Base-by-base conservation (phyloP, 2,888 invertebrate species). In the Empis stercorea region DNA sequence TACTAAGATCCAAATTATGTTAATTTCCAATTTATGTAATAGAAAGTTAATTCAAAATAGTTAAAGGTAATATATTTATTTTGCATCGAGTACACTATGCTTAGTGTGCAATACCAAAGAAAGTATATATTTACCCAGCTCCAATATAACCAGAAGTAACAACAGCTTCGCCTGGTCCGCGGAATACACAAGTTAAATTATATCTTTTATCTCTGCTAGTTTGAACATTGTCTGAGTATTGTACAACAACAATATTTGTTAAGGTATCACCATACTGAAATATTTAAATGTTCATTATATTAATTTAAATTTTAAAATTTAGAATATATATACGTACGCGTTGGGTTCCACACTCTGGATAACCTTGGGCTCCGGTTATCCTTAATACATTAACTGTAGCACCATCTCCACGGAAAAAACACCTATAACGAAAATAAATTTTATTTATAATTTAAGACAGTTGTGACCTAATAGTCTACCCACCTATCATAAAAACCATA, bases 61-160 rank as follows among this genome's bases (percentile, higher is more conserved):
- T n/a, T n/a, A n/a, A n/a, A n/a, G n/a, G n/a, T n/a, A n/a, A n/a
- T n/a, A n/a, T n/a, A n/a, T n/a, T n/a, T n/a, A n/a, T n/a, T n/a
- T n/a, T n/a, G n/a, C n/a, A n/a, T n/a, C n/a, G n/a, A n/a, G n/a
- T n/a, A n/a, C n/a, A n/a, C n/a, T n/a, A n/a, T n/a, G n/a, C n/a
- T n/a, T n/a, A n/a, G n/a, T n/a, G n/a, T n/a, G n/a, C n/a, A n/a
- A n/a, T n/a, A n/a, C n/a, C n/a, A n/a, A n/a, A n/a, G n/a, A n/a
- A n/a, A n/a, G n/a, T n/a, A n/a, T 46, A 20, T 41, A 61, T 74
- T 75, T 79, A 87, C 89, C 89, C 89, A 55, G 89, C 87, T 56
- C 89, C 89, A 59, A 91, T 91, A 65, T 89, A 91, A 57, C 88
- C 88, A 23, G 92, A 92, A 14, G 91, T 91, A 47, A 93, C 92